These are phyloP conservation scores for Bombycilla garrulus DNA, from an alignment of 2,113 vertebrate genomes.

Conservation along the genomic window DNA sequence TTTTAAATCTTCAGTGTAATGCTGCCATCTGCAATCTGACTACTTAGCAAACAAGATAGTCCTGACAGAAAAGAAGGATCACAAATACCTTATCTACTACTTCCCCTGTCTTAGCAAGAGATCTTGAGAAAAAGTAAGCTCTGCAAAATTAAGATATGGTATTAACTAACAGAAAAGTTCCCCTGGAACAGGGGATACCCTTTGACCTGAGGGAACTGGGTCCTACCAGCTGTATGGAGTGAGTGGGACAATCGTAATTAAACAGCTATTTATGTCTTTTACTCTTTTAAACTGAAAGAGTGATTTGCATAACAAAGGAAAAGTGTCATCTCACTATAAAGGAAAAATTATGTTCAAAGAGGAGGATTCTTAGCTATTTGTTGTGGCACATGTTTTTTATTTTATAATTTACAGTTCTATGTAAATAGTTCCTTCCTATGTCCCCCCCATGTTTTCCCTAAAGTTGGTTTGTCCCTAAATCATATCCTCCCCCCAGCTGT, in stretches of 20 bases:
- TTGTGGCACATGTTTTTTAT: no score
- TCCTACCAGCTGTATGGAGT: background rate
- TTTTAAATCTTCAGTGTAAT: background rate
- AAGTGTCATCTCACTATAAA: background rate
- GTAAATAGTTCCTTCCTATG: no score
- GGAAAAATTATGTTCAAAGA: background rate
- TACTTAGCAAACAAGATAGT: background rate
- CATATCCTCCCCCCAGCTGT: no score
- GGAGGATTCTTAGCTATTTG: background rate
- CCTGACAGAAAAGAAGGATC: background rate
- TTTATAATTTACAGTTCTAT: no score
- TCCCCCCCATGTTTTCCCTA: no score
- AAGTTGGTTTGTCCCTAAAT: no score
- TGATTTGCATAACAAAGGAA: background rate
- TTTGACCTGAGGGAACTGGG: background rate
- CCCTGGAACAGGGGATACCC: background rate
- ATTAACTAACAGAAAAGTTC: background rate
- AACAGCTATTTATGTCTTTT: background rate
- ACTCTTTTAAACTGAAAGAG: background rate
- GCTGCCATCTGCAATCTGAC: background rate
- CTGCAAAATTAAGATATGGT: no score
- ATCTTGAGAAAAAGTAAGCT: no score
- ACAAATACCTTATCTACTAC: background rate
- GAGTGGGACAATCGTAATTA: background rate
- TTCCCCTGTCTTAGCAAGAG: background rate